Evolutionary conservation across 2,113 vertebrate species (phyloP).

Genomic region (Reinhardtius hippoglossoides): DNA sequence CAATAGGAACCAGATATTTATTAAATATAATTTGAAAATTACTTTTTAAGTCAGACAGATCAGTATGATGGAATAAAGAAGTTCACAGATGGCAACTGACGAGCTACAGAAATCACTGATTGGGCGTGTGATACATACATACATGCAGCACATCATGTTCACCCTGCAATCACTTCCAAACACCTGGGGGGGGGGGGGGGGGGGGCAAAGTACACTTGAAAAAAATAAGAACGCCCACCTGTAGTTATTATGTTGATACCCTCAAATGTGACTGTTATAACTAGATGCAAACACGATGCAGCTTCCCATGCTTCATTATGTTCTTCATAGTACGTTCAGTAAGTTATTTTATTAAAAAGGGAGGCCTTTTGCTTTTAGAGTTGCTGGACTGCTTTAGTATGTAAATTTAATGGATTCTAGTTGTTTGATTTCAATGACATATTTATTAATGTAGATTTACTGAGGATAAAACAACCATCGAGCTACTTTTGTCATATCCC

Average conservation of each 20-base stretch:
- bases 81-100: constrained; percentile 75
- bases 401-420: constrained; percentile 7
- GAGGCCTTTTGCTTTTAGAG: constrained; percentile 1
- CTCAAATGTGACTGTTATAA: constrained; percentile 13
- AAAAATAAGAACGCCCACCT: not conserved
- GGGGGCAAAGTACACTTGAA: constrained; percentile 26
- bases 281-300: constrained; percentile 1
- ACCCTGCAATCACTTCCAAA: constrained; percentile 44
- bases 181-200: constrained; percentile 16
- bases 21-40: constrained; percentile 86
- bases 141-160: constrained; percentile 73
- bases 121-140: constrained; percentile 67
- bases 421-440: constrained; percentile 14
- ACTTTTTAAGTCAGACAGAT: constrained; percentile 72
- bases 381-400: constrained; percentile 22
- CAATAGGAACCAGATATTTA: constrained; percentile 85
- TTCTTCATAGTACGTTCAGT: constrained; percentile 2
- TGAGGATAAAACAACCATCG: constrained; percentile 29
- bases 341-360: constrained; percentile 13
- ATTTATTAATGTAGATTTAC: constrained; percentile 10
- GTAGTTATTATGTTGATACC: constrained; percentile 6
- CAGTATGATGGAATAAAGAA: constrained; percentile 73
- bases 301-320: not conserved
- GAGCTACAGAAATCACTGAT: constrained; percentile 73
- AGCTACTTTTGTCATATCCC: constrained; percentile 27